These are phyloP conservation scores for Hybognathus amarus DNA, from an alignment of 2,797 vertebrate species.

Conservation along the genomic window DNA sequence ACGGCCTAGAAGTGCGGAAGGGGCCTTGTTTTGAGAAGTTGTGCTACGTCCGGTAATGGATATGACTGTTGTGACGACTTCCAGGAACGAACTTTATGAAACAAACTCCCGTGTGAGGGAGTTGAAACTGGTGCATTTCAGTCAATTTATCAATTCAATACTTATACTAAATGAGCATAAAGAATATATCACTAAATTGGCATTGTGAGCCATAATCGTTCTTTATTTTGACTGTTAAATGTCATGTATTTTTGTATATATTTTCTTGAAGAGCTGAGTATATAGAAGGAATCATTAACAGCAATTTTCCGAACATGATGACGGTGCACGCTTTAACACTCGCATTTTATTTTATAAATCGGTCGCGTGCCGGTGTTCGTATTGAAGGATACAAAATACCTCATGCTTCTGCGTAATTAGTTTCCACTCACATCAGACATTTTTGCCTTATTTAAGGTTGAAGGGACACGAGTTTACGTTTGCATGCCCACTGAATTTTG, in stretches of 20 bases:
- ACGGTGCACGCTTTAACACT: not conserved
- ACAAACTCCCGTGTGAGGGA: slow-evolving; percentile 10
- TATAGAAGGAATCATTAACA: slow-evolving; percentile 20
- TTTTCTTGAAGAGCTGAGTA: slow-evolving; percentile 48
- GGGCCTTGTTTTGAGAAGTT: slow-evolving; percentile 3
- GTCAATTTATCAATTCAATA: slow-evolving; percentile 33
- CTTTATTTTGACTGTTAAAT: slow-evolving; percentile 59
- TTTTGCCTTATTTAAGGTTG: slow-evolving; percentile 49
- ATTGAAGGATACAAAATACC: slow-evolving; percentile 45
- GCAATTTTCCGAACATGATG: not conserved
- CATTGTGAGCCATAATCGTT: not conserved
- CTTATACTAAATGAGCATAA: slow-evolving; percentile 40
- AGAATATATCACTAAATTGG: slow-evolving; percentile 45
- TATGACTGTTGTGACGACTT: slow-evolving; percentile 31
- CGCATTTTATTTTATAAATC: not conserved
- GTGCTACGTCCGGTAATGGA: slow-evolving; percentile 34
- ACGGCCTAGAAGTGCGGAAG: not conserved
- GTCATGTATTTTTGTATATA: slow-evolving; percentile 63
- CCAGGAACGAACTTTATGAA: not conserved
- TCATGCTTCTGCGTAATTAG: slow-evolving; percentile 42
- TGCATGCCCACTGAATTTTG: slow-evolving; percentile 22
- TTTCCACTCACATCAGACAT: slow-evolving; percentile 30
- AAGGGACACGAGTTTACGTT: slow-evolving; percentile 17
- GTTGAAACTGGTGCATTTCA: slow-evolving; percentile 26
- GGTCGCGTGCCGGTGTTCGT: slow-evolving; percentile 19